These are phyloP conservation scores for Sepiola atlantica DNA, from an alignment of 2,888 invertebrate species.

Conservation along the genomic window DNA sequence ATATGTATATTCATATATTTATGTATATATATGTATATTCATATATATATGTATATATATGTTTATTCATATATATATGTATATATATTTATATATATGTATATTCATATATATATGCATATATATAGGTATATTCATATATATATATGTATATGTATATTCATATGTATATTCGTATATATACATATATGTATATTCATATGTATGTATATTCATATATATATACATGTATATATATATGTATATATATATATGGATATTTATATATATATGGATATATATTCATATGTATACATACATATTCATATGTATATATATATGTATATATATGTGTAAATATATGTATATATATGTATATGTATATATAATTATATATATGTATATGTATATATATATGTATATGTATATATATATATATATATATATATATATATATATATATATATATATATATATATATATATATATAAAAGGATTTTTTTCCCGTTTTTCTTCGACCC, in stretches of 20 bases:
- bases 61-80: too few relatives aligned
- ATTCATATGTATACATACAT: not conserved
- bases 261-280: not conserved
- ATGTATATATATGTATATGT: not conserved
- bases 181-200: not conserved
- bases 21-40: not conserved
- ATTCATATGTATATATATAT: not conserved
- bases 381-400: not conserved
- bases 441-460: conserved; percentile 1
- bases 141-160: not conserved
- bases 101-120: not conserved
- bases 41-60: conserved; percentile 1
- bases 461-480: too few relatives aligned
- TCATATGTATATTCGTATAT: not conserved
- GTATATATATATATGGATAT: not conserved
- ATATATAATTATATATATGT: not conserved
- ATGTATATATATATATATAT: not conserved
- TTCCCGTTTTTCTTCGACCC: too few relatives aligned
- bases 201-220: not conserved
- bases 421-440: conserved; percentile 17
- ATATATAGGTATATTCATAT: not conserved
- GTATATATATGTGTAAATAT: not conserved
- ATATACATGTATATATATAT: conserved; percentile 3
- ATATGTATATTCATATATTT: not conserved
- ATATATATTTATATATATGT: conserved; percentile 2